Conservation (phyloP, 2,888 invertebrate species). For the Cryptocheilus praepositus region DNA sequence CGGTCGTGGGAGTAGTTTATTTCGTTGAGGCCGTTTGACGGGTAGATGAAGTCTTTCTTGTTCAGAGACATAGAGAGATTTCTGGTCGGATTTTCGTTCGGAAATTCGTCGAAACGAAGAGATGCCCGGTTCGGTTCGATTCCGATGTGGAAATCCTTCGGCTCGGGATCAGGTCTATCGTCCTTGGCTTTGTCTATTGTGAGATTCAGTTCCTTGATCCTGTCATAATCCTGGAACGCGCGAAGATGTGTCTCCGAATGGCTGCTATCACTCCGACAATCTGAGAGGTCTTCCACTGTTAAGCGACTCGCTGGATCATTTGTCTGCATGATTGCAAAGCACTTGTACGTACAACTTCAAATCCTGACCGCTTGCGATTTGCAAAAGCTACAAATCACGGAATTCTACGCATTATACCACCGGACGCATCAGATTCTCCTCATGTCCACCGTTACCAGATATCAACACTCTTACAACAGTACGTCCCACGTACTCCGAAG, state of each 20-base stretch:
- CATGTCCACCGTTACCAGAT: no score
- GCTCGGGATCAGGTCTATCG: conserved; percentile 30
- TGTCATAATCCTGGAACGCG: conserved; percentile 63
- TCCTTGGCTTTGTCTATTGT: conserved; percentile 54
- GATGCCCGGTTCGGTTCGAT: conserved; percentile 34
- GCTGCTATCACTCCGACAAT: conserved; percentile 59
- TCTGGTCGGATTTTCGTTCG: conserved; percentile 42
- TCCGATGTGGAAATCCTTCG: conserved; percentile 52
- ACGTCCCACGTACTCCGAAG: no score
- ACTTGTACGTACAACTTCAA: no score
- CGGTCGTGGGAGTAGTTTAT: conserved; percentile 52
- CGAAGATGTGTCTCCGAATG: conserved; percentile 63
- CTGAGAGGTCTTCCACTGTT: conserved; percentile 57
- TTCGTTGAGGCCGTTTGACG: conserved; percentile 38
- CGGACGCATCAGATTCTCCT: no score
- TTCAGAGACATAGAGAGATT: conserved; percentile 52
- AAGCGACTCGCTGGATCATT: conserved; percentile 55
- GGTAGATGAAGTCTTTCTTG: conserved; percentile 57
- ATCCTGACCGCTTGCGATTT: no score
- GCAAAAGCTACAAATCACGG: no score
- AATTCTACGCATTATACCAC: no score
- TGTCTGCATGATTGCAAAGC: conserved; percentile 55
- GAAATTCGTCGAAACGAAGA: conserved; percentile 51
- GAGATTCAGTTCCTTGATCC: conserved; percentile 58
- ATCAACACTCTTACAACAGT: no score